Evolutionary conservation across 2,797 vertebrate species (phyloP).

Genomic region (Rhinella marina): DNA sequence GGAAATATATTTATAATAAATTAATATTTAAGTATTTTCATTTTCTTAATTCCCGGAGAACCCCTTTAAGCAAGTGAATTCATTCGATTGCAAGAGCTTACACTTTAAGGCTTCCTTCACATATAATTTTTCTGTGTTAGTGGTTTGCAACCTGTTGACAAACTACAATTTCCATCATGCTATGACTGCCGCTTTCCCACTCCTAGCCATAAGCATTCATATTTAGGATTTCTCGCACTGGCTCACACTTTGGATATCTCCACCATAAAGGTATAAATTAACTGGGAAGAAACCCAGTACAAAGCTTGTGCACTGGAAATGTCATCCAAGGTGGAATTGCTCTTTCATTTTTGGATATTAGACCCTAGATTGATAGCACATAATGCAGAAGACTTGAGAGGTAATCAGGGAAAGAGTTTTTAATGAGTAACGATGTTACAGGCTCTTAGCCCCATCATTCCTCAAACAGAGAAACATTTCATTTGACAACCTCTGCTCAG

Average conservation of each 20-base stretch:
- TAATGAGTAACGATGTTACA: slow-evolving; percentile 79
- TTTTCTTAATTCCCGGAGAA: too few species aligned
- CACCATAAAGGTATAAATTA: background rate
- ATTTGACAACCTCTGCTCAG: slow-evolving; percentile 50
- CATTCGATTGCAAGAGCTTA: too few species aligned
- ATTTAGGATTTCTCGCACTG: background rate
- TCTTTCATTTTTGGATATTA: background rate
- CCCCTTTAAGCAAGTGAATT: too few species aligned
- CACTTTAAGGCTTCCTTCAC: too few species aligned
- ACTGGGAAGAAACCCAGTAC: background rate
- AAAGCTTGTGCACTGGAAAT: background rate
- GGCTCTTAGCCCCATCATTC: slow-evolving; percentile 48
- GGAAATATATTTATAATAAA: too few species aligned
- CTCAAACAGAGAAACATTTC: slow-evolving; percentile 22
- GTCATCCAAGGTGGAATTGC: background rate
- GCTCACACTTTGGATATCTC: background rate
- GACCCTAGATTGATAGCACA: background rate
- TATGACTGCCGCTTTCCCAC: background rate
- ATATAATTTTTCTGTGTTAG: too few species aligned
- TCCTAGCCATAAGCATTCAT: background rate
- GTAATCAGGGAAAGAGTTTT: slow-evolving; percentile 72
- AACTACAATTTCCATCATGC: background rate
- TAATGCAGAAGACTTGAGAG: background rate
- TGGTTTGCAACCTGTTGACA: background rate
- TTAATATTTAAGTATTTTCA: too few species aligned